Conservation (phyloP, 2,797 vertebrate species). For the Cheirogaleus major region DNA sequence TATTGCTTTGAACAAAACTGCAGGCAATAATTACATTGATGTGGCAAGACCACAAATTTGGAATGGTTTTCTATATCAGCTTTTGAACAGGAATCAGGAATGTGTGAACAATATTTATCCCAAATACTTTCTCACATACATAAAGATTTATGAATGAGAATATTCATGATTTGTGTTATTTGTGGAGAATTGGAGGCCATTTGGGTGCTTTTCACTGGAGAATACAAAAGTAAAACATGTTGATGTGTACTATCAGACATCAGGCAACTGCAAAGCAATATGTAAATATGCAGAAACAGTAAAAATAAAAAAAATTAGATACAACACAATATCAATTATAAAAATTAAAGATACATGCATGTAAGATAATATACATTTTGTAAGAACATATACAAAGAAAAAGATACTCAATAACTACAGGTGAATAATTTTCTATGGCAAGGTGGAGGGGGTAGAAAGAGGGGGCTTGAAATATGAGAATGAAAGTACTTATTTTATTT, state of each 20-base stretch:
- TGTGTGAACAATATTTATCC: not conserved
- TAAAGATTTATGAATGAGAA: not conserved
- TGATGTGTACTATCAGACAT: not conserved
- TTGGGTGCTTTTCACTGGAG: not conserved
- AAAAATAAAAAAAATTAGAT: not conserved
- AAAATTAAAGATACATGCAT: not conserved
- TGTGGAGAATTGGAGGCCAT: not conserved
- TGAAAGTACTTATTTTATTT: not conserved
- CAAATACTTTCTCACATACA: not conserved
- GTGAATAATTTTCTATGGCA: not conserved
- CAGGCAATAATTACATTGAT: not conserved
- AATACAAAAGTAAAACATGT: not conserved
- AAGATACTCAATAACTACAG: not conserved
- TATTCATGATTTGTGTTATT: not conserved
- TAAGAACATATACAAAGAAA: not conserved
- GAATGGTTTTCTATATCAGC: not conserved
- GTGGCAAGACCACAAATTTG: not conserved
- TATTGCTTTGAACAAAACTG: not conserved
- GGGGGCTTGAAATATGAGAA: too few relatives aligned
- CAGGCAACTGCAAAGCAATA: not conserved
- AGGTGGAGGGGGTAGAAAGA: too few relatives aligned
- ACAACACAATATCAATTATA: rapidly evolving
- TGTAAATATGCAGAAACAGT: not conserved
- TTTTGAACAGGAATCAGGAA: not conserved
- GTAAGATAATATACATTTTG: not conserved